A percentile compares a stretch with the other conserved stretches of the same genome.
Evolutionary conservation across 2,113 vertebrate genomes (phyloP).

Genomic region (Corvus moneduloides): DNA sequence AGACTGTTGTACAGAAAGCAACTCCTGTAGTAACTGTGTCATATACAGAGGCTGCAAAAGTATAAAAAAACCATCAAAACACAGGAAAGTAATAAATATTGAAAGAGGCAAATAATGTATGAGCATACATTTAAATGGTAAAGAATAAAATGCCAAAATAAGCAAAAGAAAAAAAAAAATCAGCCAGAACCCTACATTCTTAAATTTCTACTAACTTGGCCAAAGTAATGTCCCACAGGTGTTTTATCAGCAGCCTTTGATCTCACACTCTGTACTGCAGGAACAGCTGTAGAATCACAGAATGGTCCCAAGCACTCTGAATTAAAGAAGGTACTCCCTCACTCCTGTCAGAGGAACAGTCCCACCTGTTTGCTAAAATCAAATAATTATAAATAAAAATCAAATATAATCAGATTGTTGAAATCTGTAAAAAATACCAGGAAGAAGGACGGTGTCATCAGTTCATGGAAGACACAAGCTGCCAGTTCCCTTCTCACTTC

Average conservation of each 20-base stretch:
- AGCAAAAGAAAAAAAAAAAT: not conserved
- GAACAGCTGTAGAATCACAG: not conserved
- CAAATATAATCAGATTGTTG: not conserved
- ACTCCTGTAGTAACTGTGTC: not conserved
- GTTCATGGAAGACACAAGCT: not conserved
- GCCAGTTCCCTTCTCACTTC: not conserved
- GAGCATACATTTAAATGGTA: not conserved
- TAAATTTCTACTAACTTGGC: not conserved
- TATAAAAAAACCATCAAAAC: not conserved
- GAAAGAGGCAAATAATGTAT: not conserved
- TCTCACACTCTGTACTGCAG: not conserved
- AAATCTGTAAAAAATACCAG: not conserved
- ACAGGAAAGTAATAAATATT: not conserved
- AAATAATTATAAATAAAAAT: not conserved
- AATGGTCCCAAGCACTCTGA: not conserved
- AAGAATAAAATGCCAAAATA: not conserved
- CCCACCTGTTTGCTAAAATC: not conserved
- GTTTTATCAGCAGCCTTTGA: not conserved
- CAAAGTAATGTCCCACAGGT: not conserved
- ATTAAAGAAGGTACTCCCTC: not conserved
- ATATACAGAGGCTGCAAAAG: not conserved
- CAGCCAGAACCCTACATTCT: not conserved
- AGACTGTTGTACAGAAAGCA: not conserved
- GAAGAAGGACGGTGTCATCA: not conserved
- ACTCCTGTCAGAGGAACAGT: not conserved